A percentile compares a stretch with the other conserved stretches of the same genome.
Evolutionary conservation across 2,113 vertebrate species (phyloP).

Genomic region (Eudyptes chrysolophus): DNA sequence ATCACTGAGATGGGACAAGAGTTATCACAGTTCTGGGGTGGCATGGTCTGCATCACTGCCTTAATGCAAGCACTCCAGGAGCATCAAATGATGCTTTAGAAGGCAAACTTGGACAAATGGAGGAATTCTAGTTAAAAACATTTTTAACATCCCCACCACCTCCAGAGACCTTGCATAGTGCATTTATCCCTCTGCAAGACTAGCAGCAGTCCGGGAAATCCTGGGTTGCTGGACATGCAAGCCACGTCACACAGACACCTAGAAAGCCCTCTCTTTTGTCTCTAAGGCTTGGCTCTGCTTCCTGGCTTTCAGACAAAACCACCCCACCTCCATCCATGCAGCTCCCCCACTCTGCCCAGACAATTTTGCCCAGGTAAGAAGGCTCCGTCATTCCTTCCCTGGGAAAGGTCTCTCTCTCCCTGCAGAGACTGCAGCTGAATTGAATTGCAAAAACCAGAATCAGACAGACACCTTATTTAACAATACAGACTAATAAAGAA

Average conservation of each 20-base stretch:
- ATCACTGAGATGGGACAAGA: background rate
- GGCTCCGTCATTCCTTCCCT: background rate
- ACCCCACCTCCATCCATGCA: background rate
- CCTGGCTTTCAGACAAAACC: background rate
- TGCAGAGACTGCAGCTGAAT: background rate
- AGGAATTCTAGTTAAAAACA: background rate
- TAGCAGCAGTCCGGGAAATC: background rate
- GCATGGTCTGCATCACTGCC: background rate
- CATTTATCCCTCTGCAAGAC: background rate
- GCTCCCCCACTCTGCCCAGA: background rate
- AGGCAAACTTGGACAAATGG: background rate
- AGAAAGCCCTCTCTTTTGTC: background rate
- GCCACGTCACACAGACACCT: background rate
- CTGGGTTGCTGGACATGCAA: background rate
- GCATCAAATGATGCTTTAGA: background rate
- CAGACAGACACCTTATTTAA: background rate
- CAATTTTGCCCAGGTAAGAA: background rate
- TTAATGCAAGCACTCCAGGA: background rate
- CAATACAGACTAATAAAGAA: background rate
- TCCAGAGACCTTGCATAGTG: background rate
- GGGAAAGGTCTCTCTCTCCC: background rate
- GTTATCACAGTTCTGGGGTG: background rate
- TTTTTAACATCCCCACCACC: background rate
- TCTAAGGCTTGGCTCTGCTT: background rate
- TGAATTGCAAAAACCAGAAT: background rate